Evolutionary conservation across 2,888 invertebrate genomes (phyloP).

Genomic region (Xestia xanthographa): DNA sequence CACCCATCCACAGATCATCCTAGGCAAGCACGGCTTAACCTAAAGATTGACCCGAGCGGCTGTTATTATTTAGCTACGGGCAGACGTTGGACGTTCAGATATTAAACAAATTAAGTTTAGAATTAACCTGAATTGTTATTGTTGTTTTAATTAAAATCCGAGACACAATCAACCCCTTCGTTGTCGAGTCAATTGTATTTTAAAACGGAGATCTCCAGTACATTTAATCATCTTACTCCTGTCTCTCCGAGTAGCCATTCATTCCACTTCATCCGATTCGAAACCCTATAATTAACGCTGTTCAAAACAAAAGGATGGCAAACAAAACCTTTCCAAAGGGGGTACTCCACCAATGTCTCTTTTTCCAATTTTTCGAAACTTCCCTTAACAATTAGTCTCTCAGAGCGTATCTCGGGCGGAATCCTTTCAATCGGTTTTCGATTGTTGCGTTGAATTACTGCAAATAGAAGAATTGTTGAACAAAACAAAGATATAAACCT

Average conservation of each 20-base stretch:
- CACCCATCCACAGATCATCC: too few species aligned
- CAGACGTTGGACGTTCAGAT: neutral
- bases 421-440: conserved; percentile 60
- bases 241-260: conserved; percentile 35
- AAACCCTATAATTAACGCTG: conserved; percentile 47
- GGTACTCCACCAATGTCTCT: conserved; percentile 50
- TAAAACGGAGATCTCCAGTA: conserved; percentile 26
- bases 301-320: conserved; percentile 51
- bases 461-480: conserved; percentile 53
- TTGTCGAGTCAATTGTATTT: conserved; percentile 22
- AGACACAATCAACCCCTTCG: conserved; percentile 19
- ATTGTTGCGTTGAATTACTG: conserved; percentile 61
- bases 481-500: conserved; percentile 56
- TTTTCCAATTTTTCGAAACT: conserved; percentile 61
- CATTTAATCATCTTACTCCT: conserved; percentile 42
- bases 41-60: too few species aligned
- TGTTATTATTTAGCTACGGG: too few species aligned
- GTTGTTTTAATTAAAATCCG: conserved; percentile 22
- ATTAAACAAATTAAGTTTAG: neutral
- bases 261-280: conserved; percentile 42
- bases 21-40: too few species aligned
- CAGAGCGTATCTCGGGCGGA: conserved; percentile 50
- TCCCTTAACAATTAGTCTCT: conserved; percentile 61
- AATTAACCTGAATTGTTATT: neutral
- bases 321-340: conserved; percentile 53